phyloP scores from a whole-genome alignment of 2,888 invertebrate genomes.

The Phortica magna region DNA sequence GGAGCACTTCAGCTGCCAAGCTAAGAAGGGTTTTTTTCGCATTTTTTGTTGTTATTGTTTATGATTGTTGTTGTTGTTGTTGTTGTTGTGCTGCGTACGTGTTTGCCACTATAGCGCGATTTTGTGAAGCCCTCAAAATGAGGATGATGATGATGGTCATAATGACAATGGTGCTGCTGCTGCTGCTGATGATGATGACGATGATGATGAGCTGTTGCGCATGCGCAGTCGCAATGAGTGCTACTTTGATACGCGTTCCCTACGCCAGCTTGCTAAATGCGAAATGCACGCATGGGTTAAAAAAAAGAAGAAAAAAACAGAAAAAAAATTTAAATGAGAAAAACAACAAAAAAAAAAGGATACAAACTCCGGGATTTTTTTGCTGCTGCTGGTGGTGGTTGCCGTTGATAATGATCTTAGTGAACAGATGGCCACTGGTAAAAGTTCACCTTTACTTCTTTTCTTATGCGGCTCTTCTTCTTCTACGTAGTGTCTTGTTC shows the following conservation, averaged over 20 bases:
- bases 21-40: neutral
- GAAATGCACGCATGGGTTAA: slow-evolving; percentile 40
- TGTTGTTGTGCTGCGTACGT: slow-evolving; percentile 43
- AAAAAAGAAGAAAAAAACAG: slow-evolving; percentile 47
- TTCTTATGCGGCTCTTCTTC: slow-evolving; percentile 5
- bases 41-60: slow-evolving; percentile 10
- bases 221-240: slow-evolving; percentile 50
- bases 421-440: slow-evolving; percentile 33
- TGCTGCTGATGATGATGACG: slow-evolving; percentile 18
- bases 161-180: neutral
- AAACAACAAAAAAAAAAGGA: neutral
- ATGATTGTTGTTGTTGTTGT: slow-evolving; percentile 35
- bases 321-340: neutral
- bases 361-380: neutral
- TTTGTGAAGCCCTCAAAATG: slow-evolving; percentile 23
- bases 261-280: neutral
- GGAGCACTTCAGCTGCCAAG: slow-evolving; percentile 68
- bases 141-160: slow-evolving; percentile 40
- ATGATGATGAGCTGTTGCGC: slow-evolving; percentile 48
- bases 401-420: slow-evolving; percentile 63
- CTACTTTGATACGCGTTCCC: slow-evolving; percentile 34
- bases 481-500: slow-evolving; percentile 31
- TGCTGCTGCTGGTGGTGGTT: neutral
- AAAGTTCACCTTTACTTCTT: neutral
- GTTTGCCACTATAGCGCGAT: neutral